Percentiles rank a stretch among this genome's conserved stretches.
Evolutionary conservation across 2,113 vertebrate species (phyloP).

Genomic region (Hypanus sabinus): DNA sequence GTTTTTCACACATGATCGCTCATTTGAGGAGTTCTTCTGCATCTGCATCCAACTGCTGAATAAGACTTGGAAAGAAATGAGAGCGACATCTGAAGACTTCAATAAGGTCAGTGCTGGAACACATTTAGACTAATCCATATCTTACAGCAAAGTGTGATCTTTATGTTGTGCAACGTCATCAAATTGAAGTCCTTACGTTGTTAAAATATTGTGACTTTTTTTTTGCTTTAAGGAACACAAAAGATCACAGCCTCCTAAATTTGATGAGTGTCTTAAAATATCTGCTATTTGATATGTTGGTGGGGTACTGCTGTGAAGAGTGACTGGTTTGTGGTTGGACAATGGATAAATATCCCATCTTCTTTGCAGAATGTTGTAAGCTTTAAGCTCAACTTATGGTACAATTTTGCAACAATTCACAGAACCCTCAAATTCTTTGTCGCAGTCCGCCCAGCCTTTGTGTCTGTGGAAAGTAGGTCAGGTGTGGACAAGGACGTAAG

Average conservation of each 20-base stretch:
- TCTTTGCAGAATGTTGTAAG: not conserved
- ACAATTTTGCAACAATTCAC: not conserved
- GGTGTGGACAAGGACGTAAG: not conserved
- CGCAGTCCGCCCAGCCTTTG: not conserved
- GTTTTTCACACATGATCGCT: slow-evolving; percentile 96
- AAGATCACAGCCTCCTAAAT: not conserved
- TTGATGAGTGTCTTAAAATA: not conserved
- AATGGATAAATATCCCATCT: not conserved
- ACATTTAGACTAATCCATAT: not conserved
- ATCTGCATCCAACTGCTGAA: slow-evolving; percentile 98
- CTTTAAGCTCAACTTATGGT: not conserved
- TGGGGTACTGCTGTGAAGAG: not conserved
- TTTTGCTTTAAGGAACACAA: not conserved
- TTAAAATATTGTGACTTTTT: not conserved
- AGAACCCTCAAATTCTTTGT: not conserved
- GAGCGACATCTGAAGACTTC: slow-evolving; percentile 95
- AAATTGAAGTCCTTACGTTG: not conserved
- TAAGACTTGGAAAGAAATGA: slow-evolving; percentile 99
- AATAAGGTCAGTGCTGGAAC: slow-evolving; percentile 73
- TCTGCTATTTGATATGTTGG: not conserved
- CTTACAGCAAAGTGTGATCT: not conserved
- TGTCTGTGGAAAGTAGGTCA: not conserved
- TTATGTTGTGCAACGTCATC: not conserved
- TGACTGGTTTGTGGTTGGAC: not conserved
- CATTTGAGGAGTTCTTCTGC: slow-evolving; percentile 97